Evolutionary conservation across 2,797 vertebrate species (phyloP), one percentile per base, ranked within the genome.

Genomic region (Betta splendens): DNA sequence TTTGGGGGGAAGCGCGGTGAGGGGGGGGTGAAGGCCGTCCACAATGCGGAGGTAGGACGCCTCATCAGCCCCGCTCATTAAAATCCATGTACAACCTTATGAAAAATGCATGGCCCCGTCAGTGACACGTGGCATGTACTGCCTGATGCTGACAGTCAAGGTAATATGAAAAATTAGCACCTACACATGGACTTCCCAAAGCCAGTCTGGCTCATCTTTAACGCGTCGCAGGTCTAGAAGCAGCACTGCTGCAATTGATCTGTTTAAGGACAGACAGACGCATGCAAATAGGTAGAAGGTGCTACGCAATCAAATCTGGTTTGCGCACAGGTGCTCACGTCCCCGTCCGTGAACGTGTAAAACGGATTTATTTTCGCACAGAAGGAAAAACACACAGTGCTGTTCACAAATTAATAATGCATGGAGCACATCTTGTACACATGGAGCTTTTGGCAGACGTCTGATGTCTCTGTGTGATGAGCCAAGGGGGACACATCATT

Each of bases 21-120:
- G 62, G 68, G 75, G 61, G 72, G 74, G 75, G 52, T 42, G 83
- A 91, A 85, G 83, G 79, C 85, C 70, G 67, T 80, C 71, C 66
- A 46, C 67, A 54, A 16, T 47, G 64, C 69, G 56, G 47, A 53
- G 56, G 67, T 46, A 64, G 59, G 72, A 68, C 71, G 79, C 75
- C 77, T 85, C 79, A 84, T 88, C 81, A 75, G 80, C 79, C 84
- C 71, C 11, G 61, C 83, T 89, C 81, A 87, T 90, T 89, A 88
- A 86, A 84, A 88, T 85, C 86, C 74, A 84, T 64, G 77, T 81
- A 71, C 60, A 66, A 60, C 69, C 70, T 72, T 32, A 84, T 89
- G 77, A 84, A 87, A 87, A 71, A 90, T 86, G 84, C 80, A 90
- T 87, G 87, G 71, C 77, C 76, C 79, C 78, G 23, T 78, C 73